Evolutionary conservation across 2,888 invertebrate genomes (phyloP), one percentile per base, ranked within the genome.

Genomic region (Invenusta paracnida): DNA sequence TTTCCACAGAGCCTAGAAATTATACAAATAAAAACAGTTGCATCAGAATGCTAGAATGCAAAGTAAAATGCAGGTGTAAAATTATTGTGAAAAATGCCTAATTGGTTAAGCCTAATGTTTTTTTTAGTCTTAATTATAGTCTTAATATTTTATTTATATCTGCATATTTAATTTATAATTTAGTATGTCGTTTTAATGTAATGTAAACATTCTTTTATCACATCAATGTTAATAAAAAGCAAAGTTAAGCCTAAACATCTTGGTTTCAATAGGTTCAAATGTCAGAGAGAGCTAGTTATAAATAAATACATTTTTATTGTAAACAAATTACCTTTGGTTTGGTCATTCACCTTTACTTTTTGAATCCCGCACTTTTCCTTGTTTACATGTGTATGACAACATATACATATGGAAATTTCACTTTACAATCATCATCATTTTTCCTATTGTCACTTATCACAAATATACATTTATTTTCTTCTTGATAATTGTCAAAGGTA

Each of bases 91-190:
- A 23, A 73, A 73, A 73, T 73, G 73, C 5, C 73, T 73, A 23
- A 73, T 5, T 13, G 5, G 23, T 73, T 73, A 73, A 73, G 27
- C 73, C 2, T 13, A 73, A 73, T 73, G 27, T 73, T 73, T 73
- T 73, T 73, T 73, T 73, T 23, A 73, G 73, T 73, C n/a, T 73
- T 13, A 73, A 73, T 73, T 13, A 73, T 73, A 73, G n/a, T n/a
- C n/a, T n/a, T n/a, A n/a, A n/a, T n/a, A n/a, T n/a, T n/a, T n/a
- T n/a, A n/a, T n/a, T n/a, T n/a, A n/a, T n/a, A n/a, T n/a, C n/a
- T n/a, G n/a, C n/a, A n/a, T n/a, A n/a, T n/a, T n/a, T n/a, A n/a
- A n/a, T n/a, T n/a, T n/a, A n/a, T n/a, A n/a, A n/a, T n/a, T n/a
- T n/a, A n/a, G n/a, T n/a, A n/a, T n/a, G n/a, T n/a, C n/a, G n/a